These are phyloP conservation scores for Rhinopomastus cyanomelas DNA, from an alignment of 2,113 vertebrate genomes.

Conservation along the genomic window DNA sequence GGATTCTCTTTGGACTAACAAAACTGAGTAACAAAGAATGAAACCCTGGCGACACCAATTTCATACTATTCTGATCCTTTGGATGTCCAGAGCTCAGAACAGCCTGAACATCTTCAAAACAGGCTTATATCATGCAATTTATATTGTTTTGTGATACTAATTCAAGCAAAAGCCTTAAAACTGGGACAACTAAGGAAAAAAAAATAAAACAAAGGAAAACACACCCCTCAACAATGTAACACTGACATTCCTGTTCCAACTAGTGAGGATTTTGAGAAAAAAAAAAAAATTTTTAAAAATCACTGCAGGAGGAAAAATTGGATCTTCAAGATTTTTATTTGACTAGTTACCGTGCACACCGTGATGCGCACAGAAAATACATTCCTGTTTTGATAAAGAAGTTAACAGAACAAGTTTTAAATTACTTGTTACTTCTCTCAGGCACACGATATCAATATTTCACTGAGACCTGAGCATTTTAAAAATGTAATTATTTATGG, in stretches of 20 bases:
- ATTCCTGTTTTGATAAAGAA: neutral
- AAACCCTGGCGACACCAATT: neutral
- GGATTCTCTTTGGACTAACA: neutral
- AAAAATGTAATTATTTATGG: conserved; percentile 28
- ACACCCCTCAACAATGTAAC: neutral
- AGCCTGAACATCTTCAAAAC: neutral
- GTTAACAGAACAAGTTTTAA: neutral
- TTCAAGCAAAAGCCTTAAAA: conserved; percentile 18
- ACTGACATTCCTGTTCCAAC: neutral
- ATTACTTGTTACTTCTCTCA: neutral
- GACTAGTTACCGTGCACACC: neutral
- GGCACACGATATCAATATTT: neutral
- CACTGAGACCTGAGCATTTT: neutral
- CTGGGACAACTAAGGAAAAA: neutral
- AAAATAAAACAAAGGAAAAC: neutral
- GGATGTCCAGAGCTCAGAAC: neutral
- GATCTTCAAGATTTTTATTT: neutral
- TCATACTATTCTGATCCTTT: neutral
- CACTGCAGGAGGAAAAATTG: neutral
- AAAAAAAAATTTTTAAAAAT: too few relatives aligned
- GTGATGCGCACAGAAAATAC: neutral
- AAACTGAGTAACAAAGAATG: neutral
- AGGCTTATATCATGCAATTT: neutral
- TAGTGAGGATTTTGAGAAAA: too few relatives aligned
- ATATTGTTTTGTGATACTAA: neutral